Evolutionary conservation across 2,797 vertebrate genomes (phyloP).

Genomic region (Gymnothorax reevesii): DNA sequence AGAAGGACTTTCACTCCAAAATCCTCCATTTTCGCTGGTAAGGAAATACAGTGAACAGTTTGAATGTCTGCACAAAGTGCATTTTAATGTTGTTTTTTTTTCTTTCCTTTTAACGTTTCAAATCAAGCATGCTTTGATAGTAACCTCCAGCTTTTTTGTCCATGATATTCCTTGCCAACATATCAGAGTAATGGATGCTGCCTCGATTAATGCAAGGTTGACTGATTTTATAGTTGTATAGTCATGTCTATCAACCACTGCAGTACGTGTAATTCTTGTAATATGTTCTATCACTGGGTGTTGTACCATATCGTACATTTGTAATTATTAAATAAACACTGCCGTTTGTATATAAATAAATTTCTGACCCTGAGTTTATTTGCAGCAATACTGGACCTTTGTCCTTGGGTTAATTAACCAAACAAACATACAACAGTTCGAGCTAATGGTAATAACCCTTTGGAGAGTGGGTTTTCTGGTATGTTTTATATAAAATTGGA

Average conservation of each 20-base stretch:
- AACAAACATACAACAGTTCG: too few relatives aligned
- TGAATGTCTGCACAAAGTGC: conserved; percentile 80
- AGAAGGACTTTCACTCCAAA: conserved; percentile 40
- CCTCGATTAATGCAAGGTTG: conserved; percentile 58
- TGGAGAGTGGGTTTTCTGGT: too few relatives aligned
- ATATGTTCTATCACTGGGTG: conserved; percentile 80
- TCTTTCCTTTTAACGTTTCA: conserved; percentile 74
- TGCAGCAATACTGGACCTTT: not conserved
- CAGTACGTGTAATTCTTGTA: conserved; percentile 80
- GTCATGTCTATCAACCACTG: conserved; percentile 81
- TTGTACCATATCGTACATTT: conserved; percentile 81
- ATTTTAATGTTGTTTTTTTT: conserved; percentile 76
- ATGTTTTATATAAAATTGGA: too few relatives aligned
- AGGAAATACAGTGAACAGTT: conserved; percentile 70
- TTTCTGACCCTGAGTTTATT: conserved; percentile 53
- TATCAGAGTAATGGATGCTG: conserved; percentile 67
- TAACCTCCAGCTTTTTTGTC: conserved; percentile 73
- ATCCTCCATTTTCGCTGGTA: conserved; percentile 52
- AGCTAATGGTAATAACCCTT: too few relatives aligned
- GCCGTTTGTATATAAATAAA: conserved; percentile 71
- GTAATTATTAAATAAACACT: conserved; percentile 87
- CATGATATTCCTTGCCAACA: conserved; percentile 72
- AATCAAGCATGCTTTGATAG: conserved; percentile 76
- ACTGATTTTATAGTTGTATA: conserved; percentile 71
- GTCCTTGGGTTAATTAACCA: not conserved